Evolutionary conservation across 2,797 vertebrate species (phyloP).

Genomic region (Borostomias antarcticus): DNA sequence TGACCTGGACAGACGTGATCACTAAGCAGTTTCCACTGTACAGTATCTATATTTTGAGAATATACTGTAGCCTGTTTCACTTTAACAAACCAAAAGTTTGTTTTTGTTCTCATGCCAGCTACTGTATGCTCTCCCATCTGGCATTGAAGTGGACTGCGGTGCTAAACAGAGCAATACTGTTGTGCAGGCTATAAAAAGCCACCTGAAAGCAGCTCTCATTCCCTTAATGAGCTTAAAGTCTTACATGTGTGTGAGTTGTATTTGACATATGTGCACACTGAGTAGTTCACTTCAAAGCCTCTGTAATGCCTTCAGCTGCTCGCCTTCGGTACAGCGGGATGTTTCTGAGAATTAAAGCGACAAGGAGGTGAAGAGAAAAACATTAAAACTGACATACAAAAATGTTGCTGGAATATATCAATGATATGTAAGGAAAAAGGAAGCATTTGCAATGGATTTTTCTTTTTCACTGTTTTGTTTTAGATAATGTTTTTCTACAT

Average conservation of each 20-base stretch:
- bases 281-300: conserved; percentile 76
- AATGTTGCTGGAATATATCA: conserved; percentile 41
- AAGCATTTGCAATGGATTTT: conserved; percentile 58
- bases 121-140: not conserved
- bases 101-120: not conserved
- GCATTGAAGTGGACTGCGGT: not conserved
- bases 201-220: conserved; percentile 76
- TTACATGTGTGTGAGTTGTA: conserved; percentile 78
- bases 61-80: too few species aligned
- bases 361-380: conserved; percentile 34
- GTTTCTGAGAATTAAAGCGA: conserved; percentile 30
- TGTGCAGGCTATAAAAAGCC: conserved; percentile 72
- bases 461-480: conserved; percentile 53
- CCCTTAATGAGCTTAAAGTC: conserved; percentile 92
- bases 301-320: conserved; percentile 82
- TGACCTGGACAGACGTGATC: too few species aligned
- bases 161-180: conserved; percentile 45
- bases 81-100: too few species aligned
- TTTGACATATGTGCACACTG: conserved; percentile 85
- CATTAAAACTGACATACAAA: conserved; percentile 43
- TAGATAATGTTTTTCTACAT: conserved; percentile 14
- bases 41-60: too few species aligned
- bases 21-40: too few species aligned
- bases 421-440: conserved; percentile 27
- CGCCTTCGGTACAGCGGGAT: conserved; percentile 56